Base-by-base conservation (phyloP, 2,888 invertebrate genomes). In the Lasioglossum lativentre region DNA sequence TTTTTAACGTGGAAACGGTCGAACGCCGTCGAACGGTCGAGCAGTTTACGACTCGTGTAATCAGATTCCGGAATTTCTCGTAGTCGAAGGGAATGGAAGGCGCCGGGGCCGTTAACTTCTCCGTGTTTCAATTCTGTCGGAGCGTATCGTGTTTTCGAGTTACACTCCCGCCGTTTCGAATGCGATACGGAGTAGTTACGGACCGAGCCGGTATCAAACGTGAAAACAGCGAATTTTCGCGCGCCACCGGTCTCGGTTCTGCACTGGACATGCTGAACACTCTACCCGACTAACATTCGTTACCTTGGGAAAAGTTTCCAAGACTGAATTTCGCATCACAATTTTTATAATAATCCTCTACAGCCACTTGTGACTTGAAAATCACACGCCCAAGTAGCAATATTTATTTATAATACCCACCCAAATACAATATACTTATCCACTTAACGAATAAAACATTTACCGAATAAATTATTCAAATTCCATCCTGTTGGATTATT, bases 101-200 rank as follows among this genome's bases (percentile, higher is more conserved):
- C 40, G 82, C n/a, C 52, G 52, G 82, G 27, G 71, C 68, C 70
- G 75, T 76, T 82, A 73, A 73, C 56, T 68, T 66, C 52, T 23
- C 38, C 27, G 27, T 38, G 72, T 82, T 82, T 82, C 82, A 34
- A 56, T 70, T 42, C n/a, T 27, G 56, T 59, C 68, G n/a, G 68
- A 38, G 10, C 38, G 38, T 38, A 40, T 40, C 19, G 56, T 56
- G 59, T 75, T 75, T 75, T 59, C 30, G 19, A 75, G 23, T 59
- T 30, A 59, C 75, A 19, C 42, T 63, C 23, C 23, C 23, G 42
- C 30, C 42, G 42, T 42, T 63, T 27, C 23, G n/a, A 52, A 30
- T 42, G 12, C 23, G 40, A 40, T 63, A 75, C 30, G 30, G 23
- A 1, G 30, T 40, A 75, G 75, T 75, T 63, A 42, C 27, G 30